Conservation (phyloP, 2,797 vertebrate genomes). For the Percopsis omiscomaycus region DNA sequence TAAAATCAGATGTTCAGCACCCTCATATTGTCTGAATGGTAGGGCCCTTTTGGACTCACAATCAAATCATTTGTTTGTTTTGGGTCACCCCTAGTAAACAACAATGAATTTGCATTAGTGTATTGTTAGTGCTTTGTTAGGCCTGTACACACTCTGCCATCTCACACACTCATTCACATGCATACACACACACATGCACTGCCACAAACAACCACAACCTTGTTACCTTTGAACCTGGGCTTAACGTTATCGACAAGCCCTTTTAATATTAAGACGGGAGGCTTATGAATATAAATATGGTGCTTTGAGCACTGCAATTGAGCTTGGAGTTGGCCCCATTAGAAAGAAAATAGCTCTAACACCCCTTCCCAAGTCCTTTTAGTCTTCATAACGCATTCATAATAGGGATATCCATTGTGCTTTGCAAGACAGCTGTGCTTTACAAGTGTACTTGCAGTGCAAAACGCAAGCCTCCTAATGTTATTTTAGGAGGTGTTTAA, state of each 20-base stretch:
- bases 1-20: too few relatives aligned
- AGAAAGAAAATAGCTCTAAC: conserved; percentile 41
- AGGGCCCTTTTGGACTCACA: too few relatives aligned
- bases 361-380: conserved; percentile 27
- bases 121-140: too few relatives aligned
- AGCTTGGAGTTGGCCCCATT: conserved; percentile 55
- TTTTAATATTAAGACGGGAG: conserved; percentile 33
- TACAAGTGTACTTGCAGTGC: conserved; percentile 21
- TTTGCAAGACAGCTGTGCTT: background rate
- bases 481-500: conserved; percentile 55
- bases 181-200: too few relatives aligned
- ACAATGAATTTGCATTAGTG: too few relatives aligned
- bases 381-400: conserved; percentile 50
- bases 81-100: too few relatives aligned
- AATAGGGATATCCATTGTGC: conserved; percentile 44
- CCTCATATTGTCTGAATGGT: too few relatives aligned
- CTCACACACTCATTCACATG: too few relatives aligned
- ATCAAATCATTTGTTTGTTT: too few relatives aligned
- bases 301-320: conserved; percentile 34
- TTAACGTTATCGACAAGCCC: conserved; percentile 27
- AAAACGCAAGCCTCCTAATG: conserved; percentile 30
- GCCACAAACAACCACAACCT: background rate
- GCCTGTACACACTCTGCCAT: background rate
- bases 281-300: conserved; percentile 53
- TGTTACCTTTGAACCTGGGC: background rate